phyloP scores from a whole-genome alignment of 92 coral and sea anemone species.

The Porites rus region DNA sequence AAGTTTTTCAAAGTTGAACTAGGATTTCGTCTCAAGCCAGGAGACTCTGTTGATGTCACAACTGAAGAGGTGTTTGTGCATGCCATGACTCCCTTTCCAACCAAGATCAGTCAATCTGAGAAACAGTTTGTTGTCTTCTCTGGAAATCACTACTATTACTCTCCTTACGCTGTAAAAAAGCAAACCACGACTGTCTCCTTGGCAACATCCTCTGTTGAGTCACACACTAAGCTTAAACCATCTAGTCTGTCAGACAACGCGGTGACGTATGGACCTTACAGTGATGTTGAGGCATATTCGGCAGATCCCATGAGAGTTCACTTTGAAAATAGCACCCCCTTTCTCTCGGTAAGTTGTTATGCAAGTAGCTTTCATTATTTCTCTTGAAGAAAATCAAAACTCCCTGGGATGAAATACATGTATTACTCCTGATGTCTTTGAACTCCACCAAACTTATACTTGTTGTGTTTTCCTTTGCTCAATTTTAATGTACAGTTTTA shows the following conservation, averaged over 20 bases:
- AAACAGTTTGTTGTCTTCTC: constrained; percentile 92
- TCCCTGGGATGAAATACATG: no score
- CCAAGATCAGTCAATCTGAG: constrained; percentile 90
- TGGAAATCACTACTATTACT: constrained; percentile 93
- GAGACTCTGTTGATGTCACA: constrained; percentile 66
- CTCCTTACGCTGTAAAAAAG: constrained; percentile 77
- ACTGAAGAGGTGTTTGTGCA: constrained; percentile 90
- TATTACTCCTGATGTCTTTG: no score
- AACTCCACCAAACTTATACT: no score
- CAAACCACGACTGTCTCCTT: constrained; percentile 91
- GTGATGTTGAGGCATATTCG: constrained; percentile 80
- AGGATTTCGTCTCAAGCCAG: constrained; percentile 70
- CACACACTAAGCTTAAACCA: constrained; percentile 91
- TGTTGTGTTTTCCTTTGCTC: no score
- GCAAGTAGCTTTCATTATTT: no score
- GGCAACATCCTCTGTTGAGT: constrained; percentile 89
- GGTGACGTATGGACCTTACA: constrained; percentile 89
- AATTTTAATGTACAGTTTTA: no score
- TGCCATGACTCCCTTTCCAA: constrained; percentile 93
- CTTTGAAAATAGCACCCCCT: constrained; percentile 97
- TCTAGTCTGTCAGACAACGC: constrained; percentile 83
- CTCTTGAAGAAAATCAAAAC: no score
- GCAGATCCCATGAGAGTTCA: constrained; percentile 88
- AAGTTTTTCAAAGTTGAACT: constrained; percentile 74
- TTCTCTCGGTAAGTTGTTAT: constrained; percentile 81